These are phyloP conservation scores for Lophius americanus DNA, from an alignment of 2,797 vertebrate genomes.

Conservation along the genomic window DNA sequence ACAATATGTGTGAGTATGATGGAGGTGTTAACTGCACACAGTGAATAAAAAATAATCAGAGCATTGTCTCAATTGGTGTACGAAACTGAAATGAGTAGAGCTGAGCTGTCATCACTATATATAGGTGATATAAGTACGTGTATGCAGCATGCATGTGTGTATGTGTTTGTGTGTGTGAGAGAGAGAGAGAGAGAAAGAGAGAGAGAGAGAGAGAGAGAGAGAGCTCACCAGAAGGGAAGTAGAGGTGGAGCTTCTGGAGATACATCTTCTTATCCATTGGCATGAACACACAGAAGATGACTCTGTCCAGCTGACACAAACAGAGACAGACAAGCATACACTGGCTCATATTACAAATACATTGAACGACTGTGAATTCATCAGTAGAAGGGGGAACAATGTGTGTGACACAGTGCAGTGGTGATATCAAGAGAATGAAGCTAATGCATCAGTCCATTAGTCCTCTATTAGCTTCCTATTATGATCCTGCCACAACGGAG, in stretches of 20 bases:
- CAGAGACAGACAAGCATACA: constrained; percentile 34
- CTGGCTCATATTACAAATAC: constrained; percentile 55
- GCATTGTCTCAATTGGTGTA: constrained; percentile 26
- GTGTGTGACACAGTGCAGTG: constrained; percentile 41
- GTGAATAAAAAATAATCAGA: constrained; percentile 39
- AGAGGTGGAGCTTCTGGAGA: constrained; percentile 82
- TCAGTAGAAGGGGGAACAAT: constrained; percentile 51
- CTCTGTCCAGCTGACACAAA: constrained; percentile 85
- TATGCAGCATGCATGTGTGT: not conserved
- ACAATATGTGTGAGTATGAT: constrained; percentile 21
- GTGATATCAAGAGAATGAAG: constrained; percentile 51
- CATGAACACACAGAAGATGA: constrained; percentile 90
- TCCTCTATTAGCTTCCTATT: constrained; percentile 65
- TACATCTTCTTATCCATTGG: constrained; percentile 87
- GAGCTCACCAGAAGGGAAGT: constrained; percentile 87
- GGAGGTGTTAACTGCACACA: constrained; percentile 37
- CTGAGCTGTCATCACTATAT: constrained; percentile 44
- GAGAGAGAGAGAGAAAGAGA: not conserved
- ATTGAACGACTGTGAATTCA: constrained; percentile 53
- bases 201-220: constrained; percentile 5
- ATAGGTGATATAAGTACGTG: not conserved
- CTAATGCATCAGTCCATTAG: constrained; percentile 72
- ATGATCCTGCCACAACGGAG: constrained; percentile 49
- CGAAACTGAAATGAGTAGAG: constrained; percentile 48
- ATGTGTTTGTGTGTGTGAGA: not conserved